Base-by-base conservation (phyloP, 2,113 vertebrate species). In the Lycocorax pyrrhopterus region DNA sequence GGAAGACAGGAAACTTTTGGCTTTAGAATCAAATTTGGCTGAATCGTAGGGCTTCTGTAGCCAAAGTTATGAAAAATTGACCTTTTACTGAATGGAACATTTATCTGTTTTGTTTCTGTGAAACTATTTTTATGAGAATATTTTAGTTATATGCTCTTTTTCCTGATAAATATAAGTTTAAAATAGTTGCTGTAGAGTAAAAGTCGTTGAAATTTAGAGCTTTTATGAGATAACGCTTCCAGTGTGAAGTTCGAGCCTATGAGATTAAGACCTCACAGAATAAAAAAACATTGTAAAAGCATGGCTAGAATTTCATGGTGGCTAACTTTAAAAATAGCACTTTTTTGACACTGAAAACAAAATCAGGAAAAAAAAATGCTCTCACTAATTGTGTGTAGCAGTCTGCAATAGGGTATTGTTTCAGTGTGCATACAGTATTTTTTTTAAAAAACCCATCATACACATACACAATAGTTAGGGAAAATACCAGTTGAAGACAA, bases 381-480 rank as follows among this genome's bases (percentile, higher is more conserved):
- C 81, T 95, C 94, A 49, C 84, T 96, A 97, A 97, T 96, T 96
- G 94, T 77, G 67, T 94, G 92, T 95, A 96, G 93, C 96, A 94
- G 80, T 66, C 97, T 91, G 95, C 86, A 96, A 93, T 69, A 93
- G 89, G 77, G 89, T 64, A 77, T 95, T 97, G 88, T 96, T 95
- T 96, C 93, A 96, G 79, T 94, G 94, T 94, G 90, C 90, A 81
- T 95, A 94, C 85, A 95, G 21, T 96, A 86, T 90, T 92, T 96
- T 94, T 87, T 79, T 69, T 1, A 5, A 0, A 2, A 94, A 96
- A 94, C 56, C 74, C 85, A 49, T 76, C 94, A 76, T 87, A 89
- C 95, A 90, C 93, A 97, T 95, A 93, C 94, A 97, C 94, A 97
- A 97, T 91, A 93, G 94, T 97, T 86, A 97, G 96, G 84, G 94